These are phyloP conservation scores for Chlorodrepanis virens DNA, from an alignment of 2,113 vertebrate genomes.

Conservation along the genomic window DNA sequence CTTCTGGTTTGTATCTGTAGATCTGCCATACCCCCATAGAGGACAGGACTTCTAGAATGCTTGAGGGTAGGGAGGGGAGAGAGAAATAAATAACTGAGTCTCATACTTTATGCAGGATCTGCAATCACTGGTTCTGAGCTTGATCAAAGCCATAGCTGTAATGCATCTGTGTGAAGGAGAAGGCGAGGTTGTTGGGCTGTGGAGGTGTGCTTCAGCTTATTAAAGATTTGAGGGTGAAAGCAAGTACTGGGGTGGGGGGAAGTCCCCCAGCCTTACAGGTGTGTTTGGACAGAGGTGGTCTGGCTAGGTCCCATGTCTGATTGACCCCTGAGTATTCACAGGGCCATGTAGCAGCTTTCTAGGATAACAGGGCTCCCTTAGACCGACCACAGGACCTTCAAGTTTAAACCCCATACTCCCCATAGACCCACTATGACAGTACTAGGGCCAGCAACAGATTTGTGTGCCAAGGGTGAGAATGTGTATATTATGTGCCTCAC, in stretches of 20 bases:
- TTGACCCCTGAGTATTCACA: not conserved
- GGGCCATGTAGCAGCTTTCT: not conserved
- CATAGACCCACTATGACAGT: not conserved
- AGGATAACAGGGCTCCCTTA: not conserved
- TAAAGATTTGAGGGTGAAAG: not conserved
- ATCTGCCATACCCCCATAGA: not conserved
- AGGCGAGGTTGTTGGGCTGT: not conserved
- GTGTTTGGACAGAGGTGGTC: not conserved
- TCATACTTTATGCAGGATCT: not conserved
- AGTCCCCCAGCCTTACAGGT: not conserved
- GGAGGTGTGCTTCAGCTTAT: not conserved
- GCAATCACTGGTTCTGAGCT: not conserved
- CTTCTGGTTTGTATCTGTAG: not conserved
- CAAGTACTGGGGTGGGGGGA: not conserved
- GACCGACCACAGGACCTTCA: not conserved
- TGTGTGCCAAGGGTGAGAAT: not conserved
- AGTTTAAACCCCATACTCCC: not conserved
- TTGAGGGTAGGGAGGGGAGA: not conserved
- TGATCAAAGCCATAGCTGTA: not conserved
- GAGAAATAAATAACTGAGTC: not conserved
- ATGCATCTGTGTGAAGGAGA: not conserved
- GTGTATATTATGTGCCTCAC: not conserved
- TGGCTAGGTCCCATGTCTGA: not conserved
- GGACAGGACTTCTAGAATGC: not conserved
- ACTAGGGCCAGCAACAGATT: not conserved